A percentile compares a stretch with the other conserved stretches of the same genome.
Conservation (phyloP, 2,888 invertebrate species). For the Ophioninae sp. region DNA sequence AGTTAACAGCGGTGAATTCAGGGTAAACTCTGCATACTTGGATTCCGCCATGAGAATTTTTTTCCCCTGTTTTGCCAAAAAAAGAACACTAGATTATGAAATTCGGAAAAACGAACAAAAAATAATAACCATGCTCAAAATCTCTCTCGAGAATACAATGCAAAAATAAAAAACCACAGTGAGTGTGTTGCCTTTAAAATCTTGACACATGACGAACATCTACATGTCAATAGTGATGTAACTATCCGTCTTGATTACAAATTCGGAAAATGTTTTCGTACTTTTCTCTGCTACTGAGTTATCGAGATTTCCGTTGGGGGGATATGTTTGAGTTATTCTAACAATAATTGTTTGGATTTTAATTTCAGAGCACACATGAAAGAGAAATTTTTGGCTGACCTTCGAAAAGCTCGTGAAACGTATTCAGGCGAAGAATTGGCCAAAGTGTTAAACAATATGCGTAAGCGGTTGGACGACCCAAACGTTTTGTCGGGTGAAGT, state of each 20-base stretch:
- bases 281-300: not conserved
- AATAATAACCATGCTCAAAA: not conserved
- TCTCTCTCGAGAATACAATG: not conserved
- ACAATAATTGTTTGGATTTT: slow-evolving; percentile 48
- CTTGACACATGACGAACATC: not conserved
- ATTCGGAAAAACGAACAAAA: not conserved
- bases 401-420: slow-evolving; percentile 95
- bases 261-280: not conserved
- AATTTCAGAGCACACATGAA: slow-evolving; percentile 93
- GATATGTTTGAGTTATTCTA: not conserved
- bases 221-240: not conserved
- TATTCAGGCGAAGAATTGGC: slow-evolving; percentile 91
- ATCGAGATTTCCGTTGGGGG: not conserved
- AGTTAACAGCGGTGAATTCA: not conserved
- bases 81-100: not conserved
- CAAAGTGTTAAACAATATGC: slow-evolving; percentile 92
- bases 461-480: slow-evolving; percentile 96
- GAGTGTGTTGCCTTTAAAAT: not conserved
- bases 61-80: not conserved
- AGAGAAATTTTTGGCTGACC: slow-evolving; percentile 97
- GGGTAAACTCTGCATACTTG: no score
- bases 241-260: not conserved
- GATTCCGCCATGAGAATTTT: not conserved
- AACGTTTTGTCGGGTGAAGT: slow-evolving; percentile 98
- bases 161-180: not conserved